phyloP scores from a whole-genome alignment of 2,888 invertebrate genomes.

The Mythimna pallens region DNA sequence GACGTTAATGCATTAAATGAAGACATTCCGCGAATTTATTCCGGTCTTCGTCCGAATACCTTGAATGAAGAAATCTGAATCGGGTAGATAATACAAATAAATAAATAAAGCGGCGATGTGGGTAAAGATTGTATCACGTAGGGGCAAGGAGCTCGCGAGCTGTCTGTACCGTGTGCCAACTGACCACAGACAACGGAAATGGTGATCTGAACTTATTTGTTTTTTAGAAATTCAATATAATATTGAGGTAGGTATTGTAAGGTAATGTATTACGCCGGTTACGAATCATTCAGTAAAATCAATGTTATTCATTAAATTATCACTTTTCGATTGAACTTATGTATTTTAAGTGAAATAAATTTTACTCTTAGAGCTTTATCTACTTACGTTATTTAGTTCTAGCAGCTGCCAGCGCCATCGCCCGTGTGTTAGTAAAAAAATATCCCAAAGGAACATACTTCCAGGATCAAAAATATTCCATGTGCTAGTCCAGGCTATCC shows the following conservation, averaged over 20 bases:
- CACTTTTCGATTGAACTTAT: background rate
- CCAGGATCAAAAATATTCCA: too few relatives aligned
- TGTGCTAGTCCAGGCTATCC: too few relatives aligned
- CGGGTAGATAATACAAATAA: constrained; percentile 58
- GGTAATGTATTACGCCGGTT: too few relatives aligned
- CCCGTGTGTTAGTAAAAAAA: too few relatives aligned
- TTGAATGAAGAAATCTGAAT: constrained; percentile 61
- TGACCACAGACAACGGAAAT: constrained; percentile 56
- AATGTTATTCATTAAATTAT: background rate
- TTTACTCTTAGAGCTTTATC: background rate
- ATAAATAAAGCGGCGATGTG: constrained; percentile 60
- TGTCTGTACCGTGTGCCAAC: constrained; percentile 13
- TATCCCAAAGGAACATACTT: too few relatives aligned
- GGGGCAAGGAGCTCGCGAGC: constrained; percentile 20
- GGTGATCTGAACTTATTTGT: constrained; percentile 16
- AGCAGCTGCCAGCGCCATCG: too few relatives aligned
- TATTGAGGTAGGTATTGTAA: too few relatives aligned
- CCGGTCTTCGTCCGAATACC: constrained; percentile 43
- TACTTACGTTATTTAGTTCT: background rate
- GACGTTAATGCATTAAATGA: constrained; percentile 65
- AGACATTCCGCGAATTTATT: constrained; percentile 66
- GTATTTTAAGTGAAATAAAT: background rate
- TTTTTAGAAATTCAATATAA: background rate
- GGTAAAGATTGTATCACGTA: constrained; percentile 65
- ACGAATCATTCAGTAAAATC: background rate